Evolutionary conservation across 2,113 vertebrate species (phyloP).

Genomic region (Hippopotamus amphibius): DNA sequence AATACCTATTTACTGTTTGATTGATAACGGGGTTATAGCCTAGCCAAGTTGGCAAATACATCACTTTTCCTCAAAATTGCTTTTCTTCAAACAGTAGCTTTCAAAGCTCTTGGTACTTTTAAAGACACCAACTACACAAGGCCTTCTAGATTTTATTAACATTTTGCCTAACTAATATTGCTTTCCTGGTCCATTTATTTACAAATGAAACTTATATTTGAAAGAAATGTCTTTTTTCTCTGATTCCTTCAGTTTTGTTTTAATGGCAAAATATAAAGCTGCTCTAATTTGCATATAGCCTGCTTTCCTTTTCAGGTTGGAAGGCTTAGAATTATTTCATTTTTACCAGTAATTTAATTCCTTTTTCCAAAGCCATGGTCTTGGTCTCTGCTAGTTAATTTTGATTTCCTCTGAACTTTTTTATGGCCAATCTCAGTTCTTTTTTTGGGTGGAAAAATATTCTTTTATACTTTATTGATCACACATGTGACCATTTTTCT

Average conservation of each 20-base stretch:
- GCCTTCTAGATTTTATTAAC: background rate
- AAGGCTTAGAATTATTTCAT: background rate
- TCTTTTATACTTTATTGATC: background rate
- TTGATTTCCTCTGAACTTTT: background rate
- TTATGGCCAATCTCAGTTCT: background rate
- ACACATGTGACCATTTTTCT: background rate
- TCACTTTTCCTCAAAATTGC: background rate
- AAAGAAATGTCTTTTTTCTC: background rate
- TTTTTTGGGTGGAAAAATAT: background rate
- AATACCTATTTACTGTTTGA: background rate
- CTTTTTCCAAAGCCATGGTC: slow-evolving; percentile 9
- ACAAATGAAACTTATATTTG: background rate
- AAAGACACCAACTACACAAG: background rate
- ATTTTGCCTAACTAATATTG: background rate
- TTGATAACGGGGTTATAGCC: background rate
- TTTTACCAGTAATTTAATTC: slow-evolving; percentile 14
- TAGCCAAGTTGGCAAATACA: background rate
- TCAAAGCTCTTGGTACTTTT: background rate
- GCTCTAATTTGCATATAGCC: background rate
- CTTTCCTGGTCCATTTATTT: background rate
- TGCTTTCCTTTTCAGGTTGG: background rate
- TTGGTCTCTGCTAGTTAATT: background rate
- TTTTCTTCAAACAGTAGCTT: slow-evolving; percentile 13
- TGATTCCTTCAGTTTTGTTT: background rate
- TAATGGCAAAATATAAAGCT: background rate